Percentiles rank a stretch among this genome's conserved stretches.
phyloP scores from a whole-genome alignment of 2,797 vertebrate genomes.

The Leuciscus waleckii region DNA sequence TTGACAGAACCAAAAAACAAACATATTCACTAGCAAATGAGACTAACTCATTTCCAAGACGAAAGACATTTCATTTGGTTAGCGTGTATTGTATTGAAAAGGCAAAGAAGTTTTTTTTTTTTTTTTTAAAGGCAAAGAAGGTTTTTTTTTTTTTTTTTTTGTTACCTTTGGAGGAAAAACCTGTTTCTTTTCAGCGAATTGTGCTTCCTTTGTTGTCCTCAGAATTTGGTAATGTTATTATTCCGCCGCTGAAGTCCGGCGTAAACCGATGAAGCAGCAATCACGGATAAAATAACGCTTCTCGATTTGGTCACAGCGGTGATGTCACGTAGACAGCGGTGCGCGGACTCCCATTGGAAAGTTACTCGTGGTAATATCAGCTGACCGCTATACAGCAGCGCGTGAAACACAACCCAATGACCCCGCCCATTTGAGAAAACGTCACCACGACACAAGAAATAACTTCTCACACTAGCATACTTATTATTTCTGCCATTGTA shows the following conservation, averaged over 20 bases:
- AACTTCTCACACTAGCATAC: too few relatives aligned
- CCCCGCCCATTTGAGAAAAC: not conserved
- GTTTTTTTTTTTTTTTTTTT: accelerated
- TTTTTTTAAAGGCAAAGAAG: not conserved
- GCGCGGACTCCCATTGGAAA: slow-evolving; percentile 44
- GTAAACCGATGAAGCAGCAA: not conserved
- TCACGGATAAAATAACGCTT: slow-evolving; percentile 17
- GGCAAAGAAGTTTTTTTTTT: not conserved
- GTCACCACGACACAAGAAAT: slow-evolving; percentile 1
- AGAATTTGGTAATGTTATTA: not conserved
- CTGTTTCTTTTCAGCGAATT: not conserved
- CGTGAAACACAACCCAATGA: not conserved
- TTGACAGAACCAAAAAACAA: not conserved
- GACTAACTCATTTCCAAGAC: not conserved
- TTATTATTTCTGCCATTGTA: too few relatives aligned
- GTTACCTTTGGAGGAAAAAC: slow-evolving; percentile 22
- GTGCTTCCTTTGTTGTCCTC: not conserved
- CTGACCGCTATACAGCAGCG: slow-evolving; percentile 44
- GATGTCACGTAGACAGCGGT: slow-evolving; percentile 46
- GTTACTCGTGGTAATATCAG: slow-evolving; percentile 44
- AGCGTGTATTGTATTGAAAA: not conserved
- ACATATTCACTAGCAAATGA: not conserved
- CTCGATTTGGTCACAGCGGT: slow-evolving; percentile 16
- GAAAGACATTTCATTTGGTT: not conserved
- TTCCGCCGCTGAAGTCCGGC: not conserved